Conservation (phyloP, 2,888 invertebrate genomes). For the Volucella zonaria region DNA sequence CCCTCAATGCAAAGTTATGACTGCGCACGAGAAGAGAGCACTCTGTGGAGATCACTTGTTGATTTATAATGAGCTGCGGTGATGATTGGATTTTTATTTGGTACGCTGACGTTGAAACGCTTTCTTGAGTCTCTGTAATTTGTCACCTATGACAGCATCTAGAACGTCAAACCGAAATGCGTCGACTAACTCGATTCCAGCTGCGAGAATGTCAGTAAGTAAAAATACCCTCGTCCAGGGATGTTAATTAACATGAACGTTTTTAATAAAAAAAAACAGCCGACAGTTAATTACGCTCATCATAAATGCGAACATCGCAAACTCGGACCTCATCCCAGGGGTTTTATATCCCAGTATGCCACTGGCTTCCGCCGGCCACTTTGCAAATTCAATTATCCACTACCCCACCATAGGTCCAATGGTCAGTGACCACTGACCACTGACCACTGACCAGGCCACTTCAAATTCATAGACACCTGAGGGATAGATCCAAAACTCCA, state of each 20-base stretch:
- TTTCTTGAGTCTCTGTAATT: neutral
- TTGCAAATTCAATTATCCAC: constrained; percentile 49
- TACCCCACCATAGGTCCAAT: constrained; percentile 9
- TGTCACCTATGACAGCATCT: too few species aligned
- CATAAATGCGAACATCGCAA: constrained; percentile 10
- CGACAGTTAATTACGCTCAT: neutral
- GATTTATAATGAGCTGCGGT: constrained; percentile 59
- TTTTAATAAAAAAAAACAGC: constrained; percentile 8
- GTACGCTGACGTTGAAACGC: constrained; percentile 6
- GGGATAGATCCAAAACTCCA: constrained; percentile 14
- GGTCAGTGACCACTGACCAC: constrained; percentile 18
- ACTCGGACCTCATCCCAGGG: constrained; percentile 16
- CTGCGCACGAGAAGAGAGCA: constrained; percentile 22
- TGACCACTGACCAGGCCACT: constrained; percentile 14
- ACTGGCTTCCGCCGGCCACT: constrained; percentile 6
- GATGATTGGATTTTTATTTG: constrained; percentile 51
- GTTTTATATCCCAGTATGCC: constrained; percentile 16
- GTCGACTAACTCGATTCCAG: too few species aligned
- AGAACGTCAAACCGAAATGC: too few species aligned
- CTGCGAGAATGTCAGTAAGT: neutral
- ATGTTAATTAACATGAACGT: constrained; percentile 16
- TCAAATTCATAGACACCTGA: constrained; percentile 56
- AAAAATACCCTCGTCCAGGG: neutral
- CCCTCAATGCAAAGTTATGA: constrained; percentile 59
- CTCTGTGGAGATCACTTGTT: constrained; percentile 48